Percentiles rank a stretch among this genome's conserved stretches.
Conservation (phyloP, 2,888 invertebrate genomes). For the Beris chalybata region DNA sequence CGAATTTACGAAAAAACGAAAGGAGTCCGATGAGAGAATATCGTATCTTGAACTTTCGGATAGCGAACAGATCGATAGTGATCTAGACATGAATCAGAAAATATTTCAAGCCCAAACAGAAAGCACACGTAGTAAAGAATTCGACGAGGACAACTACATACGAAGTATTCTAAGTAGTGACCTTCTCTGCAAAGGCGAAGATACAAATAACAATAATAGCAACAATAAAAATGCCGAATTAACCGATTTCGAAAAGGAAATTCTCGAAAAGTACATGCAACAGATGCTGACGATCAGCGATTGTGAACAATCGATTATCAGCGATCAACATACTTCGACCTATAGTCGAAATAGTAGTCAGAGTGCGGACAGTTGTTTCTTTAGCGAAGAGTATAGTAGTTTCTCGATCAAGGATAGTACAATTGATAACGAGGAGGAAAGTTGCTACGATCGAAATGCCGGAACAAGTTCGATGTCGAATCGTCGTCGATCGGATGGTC, state of each 20-base stretch:
- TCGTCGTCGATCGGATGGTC: conserved; percentile 23
- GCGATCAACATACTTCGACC: neutral
- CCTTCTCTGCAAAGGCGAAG: conserved; percentile 23
- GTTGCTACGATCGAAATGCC: conserved; percentile 50
- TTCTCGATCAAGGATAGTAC: conserved; percentile 1
- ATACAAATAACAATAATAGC: conserved; percentile 11
- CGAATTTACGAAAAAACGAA: conserved; percentile 35
- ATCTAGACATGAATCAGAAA: neutral
- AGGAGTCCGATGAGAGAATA: conserved; percentile 31
- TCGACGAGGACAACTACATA: conserved; percentile 38
- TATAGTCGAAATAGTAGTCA: conserved; percentile 26
- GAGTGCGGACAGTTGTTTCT: conserved; percentile 30
- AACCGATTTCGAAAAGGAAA: conserved; percentile 41
- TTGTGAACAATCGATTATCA: conserved; percentile 12
- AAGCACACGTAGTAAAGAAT: conserved; percentile 16
- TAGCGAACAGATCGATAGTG: conserved; percentile 10
- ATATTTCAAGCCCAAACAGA: neutral
- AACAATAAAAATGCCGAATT: conserved; percentile 35
- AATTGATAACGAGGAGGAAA: conserved; percentile 2
- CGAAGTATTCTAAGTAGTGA: conserved; percentile 28
- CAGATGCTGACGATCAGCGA: conserved; percentile 10
- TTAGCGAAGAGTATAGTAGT: conserved; percentile 15
- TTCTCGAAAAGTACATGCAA: conserved; percentile 40
- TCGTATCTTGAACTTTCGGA: conserved; percentile 3
- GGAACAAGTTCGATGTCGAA: neutral